Evolutionary conservation across 2,113 vertebrate genomes (phyloP).

Genomic region (Hylia prasina): DNA sequence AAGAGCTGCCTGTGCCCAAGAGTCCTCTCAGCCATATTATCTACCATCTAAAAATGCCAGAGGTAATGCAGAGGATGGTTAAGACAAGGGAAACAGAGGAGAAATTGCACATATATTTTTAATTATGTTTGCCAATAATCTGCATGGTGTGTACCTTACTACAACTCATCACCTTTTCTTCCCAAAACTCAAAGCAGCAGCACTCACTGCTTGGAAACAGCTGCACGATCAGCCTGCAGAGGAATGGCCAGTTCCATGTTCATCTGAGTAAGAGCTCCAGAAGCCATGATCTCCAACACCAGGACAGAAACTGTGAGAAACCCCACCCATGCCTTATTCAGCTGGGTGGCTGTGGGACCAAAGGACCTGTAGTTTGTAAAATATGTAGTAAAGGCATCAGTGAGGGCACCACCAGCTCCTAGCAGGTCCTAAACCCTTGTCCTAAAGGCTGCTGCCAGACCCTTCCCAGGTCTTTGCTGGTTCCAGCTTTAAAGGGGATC

Average conservation of each 20-base stretch:
- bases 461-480: not conserved
- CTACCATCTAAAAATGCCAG: slow-evolving; percentile 57
- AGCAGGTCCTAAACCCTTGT: not conserved
- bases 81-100: slow-evolving; percentile 33
- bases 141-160: not conserved
- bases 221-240: not conserved
- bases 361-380: not conserved
- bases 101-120: slow-evolving; percentile 56
- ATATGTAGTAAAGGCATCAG: not conserved
- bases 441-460: not conserved
- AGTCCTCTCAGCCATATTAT: slow-evolving; percentile 39
- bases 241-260: not conserved
- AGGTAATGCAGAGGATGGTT: slow-evolving; percentile 21
- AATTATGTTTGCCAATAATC: slow-evolving; percentile 54
- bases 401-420: not conserved
- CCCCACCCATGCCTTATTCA: not conserved
- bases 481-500: not conserved
- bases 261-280: not conserved
- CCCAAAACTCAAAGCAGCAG: not conserved
- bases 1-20: slow-evolving; percentile 34
- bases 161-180: not conserved
- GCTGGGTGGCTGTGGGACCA: fast-evolving
- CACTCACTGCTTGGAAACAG: not conserved
- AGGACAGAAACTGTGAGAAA: not conserved
- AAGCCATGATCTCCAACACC: not conserved